A percentile compares a stretch with the other conserved stretches of the same genome.
phyloP scores from a whole-genome alignment of 2,797 vertebrate species.

The Notoglanidium macrostoma region DNA sequence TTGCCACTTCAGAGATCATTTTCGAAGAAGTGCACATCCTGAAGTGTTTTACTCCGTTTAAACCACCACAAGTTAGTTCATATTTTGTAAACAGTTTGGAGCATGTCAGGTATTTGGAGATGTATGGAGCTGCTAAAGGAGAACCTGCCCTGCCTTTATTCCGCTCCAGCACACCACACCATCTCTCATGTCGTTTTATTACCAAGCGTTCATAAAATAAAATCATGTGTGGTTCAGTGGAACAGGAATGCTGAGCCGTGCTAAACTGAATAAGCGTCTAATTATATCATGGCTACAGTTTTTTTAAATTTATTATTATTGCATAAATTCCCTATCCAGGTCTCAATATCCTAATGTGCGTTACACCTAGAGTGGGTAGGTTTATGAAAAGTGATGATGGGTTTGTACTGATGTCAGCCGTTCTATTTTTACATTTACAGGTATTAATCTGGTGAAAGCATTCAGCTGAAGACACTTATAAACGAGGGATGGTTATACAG shows the following conservation, averaged over 20 bases:
- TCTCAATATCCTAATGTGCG: neutral
- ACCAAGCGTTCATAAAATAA: neutral
- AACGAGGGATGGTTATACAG: neutral
- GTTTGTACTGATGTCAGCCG: neutral
- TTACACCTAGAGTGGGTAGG: neutral
- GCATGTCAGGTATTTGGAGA: neutral
- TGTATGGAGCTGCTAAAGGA: too few relatives aligned
- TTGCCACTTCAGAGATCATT: neutral
- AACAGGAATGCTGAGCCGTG: neutral
- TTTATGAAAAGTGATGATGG: neutral
- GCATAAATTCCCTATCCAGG: neutral
- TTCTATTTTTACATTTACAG: neutral
- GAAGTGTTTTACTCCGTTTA: neutral
- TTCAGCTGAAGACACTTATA: neutral
- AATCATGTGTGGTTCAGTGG: neutral
- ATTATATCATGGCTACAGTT: neutral
- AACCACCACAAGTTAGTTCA: too few relatives aligned
- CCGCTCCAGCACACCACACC: neutral
- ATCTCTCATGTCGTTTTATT: neutral
- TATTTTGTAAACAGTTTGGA: neutral
- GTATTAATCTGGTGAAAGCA: neutral
- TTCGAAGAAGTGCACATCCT: neutral
- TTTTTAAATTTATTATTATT: neutral
- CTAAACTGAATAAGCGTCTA: constrained; percentile 2
- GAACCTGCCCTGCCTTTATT: neutral